A percentile compares a stretch with the other conserved stretches of the same genome.
These are phyloP conservation scores for Gadopsis marmoratus DNA, from an alignment of 2,797 vertebrate species.

Conservation along the genomic window DNA sequence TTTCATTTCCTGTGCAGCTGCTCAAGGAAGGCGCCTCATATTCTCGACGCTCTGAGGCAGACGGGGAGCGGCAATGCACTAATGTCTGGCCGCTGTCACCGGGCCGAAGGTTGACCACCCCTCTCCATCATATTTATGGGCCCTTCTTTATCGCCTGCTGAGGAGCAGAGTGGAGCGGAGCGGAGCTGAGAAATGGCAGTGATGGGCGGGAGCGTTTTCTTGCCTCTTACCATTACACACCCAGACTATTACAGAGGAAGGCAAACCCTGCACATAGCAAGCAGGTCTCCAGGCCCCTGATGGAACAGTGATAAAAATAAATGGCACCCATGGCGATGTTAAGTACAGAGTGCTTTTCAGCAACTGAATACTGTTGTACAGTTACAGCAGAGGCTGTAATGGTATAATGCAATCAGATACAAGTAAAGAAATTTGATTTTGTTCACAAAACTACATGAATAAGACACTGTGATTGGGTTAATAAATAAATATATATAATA, in stretches of 20 bases:
- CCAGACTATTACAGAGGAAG: conserved; percentile 36
- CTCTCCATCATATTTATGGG: conserved; percentile 81
- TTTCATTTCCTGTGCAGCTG: conserved; percentile 78
- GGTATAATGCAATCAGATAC: neutral
- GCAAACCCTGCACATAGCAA: conserved; percentile 21
- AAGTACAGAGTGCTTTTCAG: conserved; percentile 9
- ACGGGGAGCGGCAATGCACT: conserved; percentile 56
- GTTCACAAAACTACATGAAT: neutral
- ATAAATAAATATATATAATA: no score
- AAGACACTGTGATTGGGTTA: neutral
- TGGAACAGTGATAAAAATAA: conserved; percentile 44
- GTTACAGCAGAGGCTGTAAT: conserved; percentile 2
- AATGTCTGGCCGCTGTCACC: conserved; percentile 69
- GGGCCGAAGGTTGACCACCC: conserved; percentile 70
- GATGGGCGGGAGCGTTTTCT: conserved; percentile 22
- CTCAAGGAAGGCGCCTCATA: conserved; percentile 67
- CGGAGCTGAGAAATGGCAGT: conserved; percentile 15
- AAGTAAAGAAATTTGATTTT: conserved; percentile 5
- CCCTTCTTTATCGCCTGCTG: conserved; percentile 64
- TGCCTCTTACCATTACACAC: conserved; percentile 32
- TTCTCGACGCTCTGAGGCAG: conserved; percentile 62
- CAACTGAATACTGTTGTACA: conserved; percentile 14
- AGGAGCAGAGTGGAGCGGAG: conserved; percentile 50
- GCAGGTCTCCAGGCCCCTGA: conserved; percentile 22
- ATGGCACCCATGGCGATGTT: conserved; percentile 8